Evolutionary conservation across 1,140 invertebrate genomes (phyloP).

Genomic region (Forficula auricularia): DNA sequence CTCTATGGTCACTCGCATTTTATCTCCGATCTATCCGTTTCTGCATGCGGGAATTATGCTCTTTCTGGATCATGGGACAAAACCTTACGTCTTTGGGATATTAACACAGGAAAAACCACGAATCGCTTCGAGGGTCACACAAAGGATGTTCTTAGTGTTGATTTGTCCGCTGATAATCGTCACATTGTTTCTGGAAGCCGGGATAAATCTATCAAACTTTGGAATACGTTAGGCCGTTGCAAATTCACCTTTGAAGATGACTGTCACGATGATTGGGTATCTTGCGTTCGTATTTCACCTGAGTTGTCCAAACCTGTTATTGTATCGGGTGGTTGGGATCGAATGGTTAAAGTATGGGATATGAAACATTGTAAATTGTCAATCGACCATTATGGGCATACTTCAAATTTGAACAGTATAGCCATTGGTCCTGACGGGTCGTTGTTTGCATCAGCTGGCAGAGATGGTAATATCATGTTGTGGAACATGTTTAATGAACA

Average conservation of each 20-base stretch:
- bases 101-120: conserved; percentile 77
- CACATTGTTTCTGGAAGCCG: conserved; percentile 98
- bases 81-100: conserved; percentile 94
- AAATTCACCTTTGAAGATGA: conserved; percentile 98
- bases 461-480: conserved; percentile 97
- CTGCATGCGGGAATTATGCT: conserved; percentile 97
- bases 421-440: conserved; percentile 99
- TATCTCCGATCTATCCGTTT: conserved; percentile 95
- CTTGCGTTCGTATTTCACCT: conserved; percentile 95
- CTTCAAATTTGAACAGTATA: conserved; percentile 93
- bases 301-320: conserved; percentile 97
- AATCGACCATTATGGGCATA: conserved; percentile 94
- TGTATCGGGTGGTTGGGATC: conserved; percentile 97
- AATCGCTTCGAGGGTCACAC: conserved; percentile 96
- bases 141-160: conserved; percentile 97
- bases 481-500: conserved; percentile 99
- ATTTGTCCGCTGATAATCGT: conserved; percentile 97
- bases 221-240: conserved; percentile 98
- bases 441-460: conserved; percentile 96
- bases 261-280: conserved; percentile 96
- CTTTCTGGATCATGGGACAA: conserved; percentile 99
- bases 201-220: conserved; percentile 97
- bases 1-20: conserved; percentile 95
- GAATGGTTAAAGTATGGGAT: conserved; percentile 97
- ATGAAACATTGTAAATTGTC: conserved; percentile 96